These are phyloP conservation scores for Druceiella hillmani DNA, from an alignment of 2,888 invertebrate species.

Conservation along the genomic window DNA sequence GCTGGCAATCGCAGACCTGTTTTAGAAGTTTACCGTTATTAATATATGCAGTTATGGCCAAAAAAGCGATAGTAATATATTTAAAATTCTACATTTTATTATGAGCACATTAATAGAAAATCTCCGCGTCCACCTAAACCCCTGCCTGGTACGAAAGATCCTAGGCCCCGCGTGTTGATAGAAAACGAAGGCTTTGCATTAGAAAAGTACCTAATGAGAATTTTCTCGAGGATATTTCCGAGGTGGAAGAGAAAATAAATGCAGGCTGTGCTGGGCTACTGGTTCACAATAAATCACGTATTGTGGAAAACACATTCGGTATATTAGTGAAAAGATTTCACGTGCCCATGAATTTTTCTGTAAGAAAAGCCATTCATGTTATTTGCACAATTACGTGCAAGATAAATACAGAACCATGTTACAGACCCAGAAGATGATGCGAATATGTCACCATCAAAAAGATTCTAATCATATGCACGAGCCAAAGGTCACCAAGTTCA, in stretches of 20 bases:
- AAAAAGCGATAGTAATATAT: background rate
- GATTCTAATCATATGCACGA: too few relatives aligned
- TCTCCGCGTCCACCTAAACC: background rate
- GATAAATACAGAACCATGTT: background rate
- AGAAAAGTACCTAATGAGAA: background rate
- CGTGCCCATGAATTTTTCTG: background rate
- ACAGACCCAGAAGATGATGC: background rate
- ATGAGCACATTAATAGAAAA: too few relatives aligned
- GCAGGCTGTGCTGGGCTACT: background rate
- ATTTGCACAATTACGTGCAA: constrained; percentile 1
- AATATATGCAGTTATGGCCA: background rate
- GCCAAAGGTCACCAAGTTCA: too few relatives aligned
- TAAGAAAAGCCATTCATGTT: background rate
- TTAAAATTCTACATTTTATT: background rate
- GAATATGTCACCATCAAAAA: background rate
- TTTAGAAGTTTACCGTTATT: background rate
- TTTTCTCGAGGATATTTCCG: background rate
- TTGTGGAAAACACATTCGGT: background rate
- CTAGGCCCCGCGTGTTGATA: background rate
- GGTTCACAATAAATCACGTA: too few relatives aligned
- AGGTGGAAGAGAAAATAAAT: background rate
- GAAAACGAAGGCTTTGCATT: background rate
- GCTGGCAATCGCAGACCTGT: background rate
- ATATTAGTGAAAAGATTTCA: background rate
- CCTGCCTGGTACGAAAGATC: background rate